Evolutionary conservation across 2,888 invertebrate species (phyloP).

Genomic region (Mythimna vitellina): DNA sequence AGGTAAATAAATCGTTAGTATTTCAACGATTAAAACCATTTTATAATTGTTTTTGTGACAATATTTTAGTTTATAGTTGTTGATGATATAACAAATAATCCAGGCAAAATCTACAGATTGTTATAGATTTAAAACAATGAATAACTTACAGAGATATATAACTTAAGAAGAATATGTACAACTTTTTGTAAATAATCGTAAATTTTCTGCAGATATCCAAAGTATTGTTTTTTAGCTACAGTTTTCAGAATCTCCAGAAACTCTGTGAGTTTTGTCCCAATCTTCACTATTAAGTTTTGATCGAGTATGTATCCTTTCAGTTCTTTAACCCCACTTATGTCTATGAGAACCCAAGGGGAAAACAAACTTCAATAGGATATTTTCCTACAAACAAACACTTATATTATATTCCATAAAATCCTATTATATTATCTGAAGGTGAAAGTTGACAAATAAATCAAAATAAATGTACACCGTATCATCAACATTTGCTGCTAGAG

Average conservation of each 20-base stretch:
- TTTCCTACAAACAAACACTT: slow-evolving; percentile 77
- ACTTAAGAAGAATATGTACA: slow-evolving; percentile 92
- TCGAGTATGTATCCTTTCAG: slow-evolving; percentile 83
- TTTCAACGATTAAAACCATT: too few species aligned
- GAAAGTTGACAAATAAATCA: too few species aligned
- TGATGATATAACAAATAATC: too few species aligned
- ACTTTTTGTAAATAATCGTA: slow-evolving; percentile 91
- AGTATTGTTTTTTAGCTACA: slow-evolving; percentile 76
- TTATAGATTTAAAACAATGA: too few species aligned
- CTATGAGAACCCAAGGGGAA: slow-evolving; percentile 90
- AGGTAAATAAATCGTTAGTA: too few species aligned
- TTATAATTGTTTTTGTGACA: too few species aligned
- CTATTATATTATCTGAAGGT: not conserved
- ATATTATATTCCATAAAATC: not conserved
- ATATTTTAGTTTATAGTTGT: too few species aligned
- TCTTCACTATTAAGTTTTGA: slow-evolving; percentile 88
- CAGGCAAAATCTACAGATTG: too few species aligned
- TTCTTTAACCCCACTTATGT: slow-evolving; percentile 90
- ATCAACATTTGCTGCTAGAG: not conserved
- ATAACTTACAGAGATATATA: too few species aligned
- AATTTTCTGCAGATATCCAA: slow-evolving; percentile 90
- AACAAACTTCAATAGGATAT: slow-evolving; percentile 75
- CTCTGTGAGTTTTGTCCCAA: slow-evolving; percentile 88
- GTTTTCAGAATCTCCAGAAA: slow-evolving; percentile 84
- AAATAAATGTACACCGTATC: not conserved